Base-by-base conservation (phyloP, 2,797 vertebrate genomes). In the Microctenopoma lineatum region DNA sequence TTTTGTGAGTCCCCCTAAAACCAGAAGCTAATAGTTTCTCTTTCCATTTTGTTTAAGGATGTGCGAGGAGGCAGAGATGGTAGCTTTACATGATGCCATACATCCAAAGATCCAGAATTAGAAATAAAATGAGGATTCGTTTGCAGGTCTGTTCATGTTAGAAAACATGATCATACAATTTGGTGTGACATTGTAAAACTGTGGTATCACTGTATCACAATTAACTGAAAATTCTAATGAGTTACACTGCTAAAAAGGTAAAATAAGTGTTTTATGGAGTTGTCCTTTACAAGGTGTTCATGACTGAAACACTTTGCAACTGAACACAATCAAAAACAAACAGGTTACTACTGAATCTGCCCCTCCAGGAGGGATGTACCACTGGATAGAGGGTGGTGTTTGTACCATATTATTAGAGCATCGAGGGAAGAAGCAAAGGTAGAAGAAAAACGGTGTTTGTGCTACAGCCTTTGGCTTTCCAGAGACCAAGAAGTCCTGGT, bases 401-500 rank as follows among this genome's bases (percentile, higher is more conserved):
- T 11, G 10, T 38, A n/a, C 2, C 4, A 14, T 8, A 2, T 18
- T 36, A 52, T 32, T 26, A 13, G 27, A 32, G 1, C 7, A 16
- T 26, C 4, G 16, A 39, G 9, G 14, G 10, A 25, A 7, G 16
- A 51, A 29, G 16, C 0, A 41, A 26, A 55, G 4, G 13, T 14
- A 42, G 13, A n/a, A 45, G 27, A 53, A 36, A 59, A 55, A 47
- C n/a, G 25, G 3, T 4, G 53, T n/a, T n/a, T n/a, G n/a, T n/a
- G n/a, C n/a, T n/a, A n/a, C n/a, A n/a, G n/a, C n/a, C n/a, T n/a
- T 21, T 21, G 21, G 21, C 21, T 21, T 21, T 21, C 21, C 21
- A 21, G 21, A 67, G 48, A 55, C 29, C n/a, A n/a, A 4, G 55
- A 27, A 68, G 27, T 55, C 11, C n/a, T 21, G 21, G 21, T 21